phyloP scores from a whole-genome alignment of 2,113 vertebrate genomes.

The Sphyrna mokarran region DNA sequence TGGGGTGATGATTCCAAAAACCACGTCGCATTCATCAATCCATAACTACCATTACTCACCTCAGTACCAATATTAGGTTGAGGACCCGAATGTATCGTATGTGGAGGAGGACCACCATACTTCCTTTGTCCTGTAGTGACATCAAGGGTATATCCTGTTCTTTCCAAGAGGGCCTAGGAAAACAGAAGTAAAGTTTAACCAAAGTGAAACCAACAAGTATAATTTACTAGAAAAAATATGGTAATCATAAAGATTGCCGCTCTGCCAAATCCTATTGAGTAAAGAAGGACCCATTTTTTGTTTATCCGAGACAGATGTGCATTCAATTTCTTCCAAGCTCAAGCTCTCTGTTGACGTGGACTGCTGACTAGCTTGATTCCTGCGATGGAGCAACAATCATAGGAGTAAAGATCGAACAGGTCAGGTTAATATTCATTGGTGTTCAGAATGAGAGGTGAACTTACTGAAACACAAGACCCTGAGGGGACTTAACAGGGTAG shows the following conservation, averaged over 20 bases:
- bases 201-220: slow-evolving; percentile 12
- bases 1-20: neutral
- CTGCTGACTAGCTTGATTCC: too few species aligned
- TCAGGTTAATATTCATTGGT: too few species aligned
- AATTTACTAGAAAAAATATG: neutral
- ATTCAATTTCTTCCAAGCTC: neutral
- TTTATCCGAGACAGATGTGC: neutral
- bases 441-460: too few species aligned
- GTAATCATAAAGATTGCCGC: neutral
- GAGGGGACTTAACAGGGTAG: too few species aligned
- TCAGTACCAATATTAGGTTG: slow-evolving; percentile 92
- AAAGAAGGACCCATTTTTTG: neutral
- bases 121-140: slow-evolving; percentile 96
- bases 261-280: neutral
- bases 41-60: slow-evolving; percentile 55
- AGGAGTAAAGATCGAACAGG: too few species aligned
- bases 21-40: neutral
- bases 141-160: slow-evolving; percentile 90
- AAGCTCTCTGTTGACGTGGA: neutral
- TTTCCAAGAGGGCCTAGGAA: slow-evolving; percentile 82
- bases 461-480: too few species aligned
- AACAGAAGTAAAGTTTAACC: slow-evolving; percentile 40
- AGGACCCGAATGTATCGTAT: slow-evolving; percentile 75
- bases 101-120: slow-evolving; percentile 91
- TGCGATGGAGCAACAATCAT: too few species aligned